phyloP scores from a whole-genome alignment of 2,797 vertebrate species.

The Molossus molossus region DNA sequence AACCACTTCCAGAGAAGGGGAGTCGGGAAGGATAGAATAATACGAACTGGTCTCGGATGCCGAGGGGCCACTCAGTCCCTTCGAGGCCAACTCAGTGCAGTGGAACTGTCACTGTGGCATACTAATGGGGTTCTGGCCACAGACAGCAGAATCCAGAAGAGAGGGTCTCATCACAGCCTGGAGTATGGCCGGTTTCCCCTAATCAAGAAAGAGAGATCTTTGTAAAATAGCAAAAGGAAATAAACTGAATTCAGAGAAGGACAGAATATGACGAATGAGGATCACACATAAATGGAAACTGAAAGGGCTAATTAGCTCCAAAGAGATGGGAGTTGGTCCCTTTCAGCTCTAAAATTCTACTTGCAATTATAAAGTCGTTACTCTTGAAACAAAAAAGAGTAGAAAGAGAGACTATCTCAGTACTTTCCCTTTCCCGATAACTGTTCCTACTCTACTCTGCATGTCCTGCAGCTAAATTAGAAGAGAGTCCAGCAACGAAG shows the following conservation, averaged over 20 bases:
- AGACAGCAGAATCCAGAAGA: not conserved
- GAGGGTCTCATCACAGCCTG: fast-evolving
- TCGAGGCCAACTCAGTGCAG: not conserved
- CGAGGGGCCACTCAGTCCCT: not conserved
- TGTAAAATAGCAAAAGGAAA: not conserved
- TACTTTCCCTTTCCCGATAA: not conserved
- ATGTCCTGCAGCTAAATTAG: not conserved
- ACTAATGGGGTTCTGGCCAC: not conserved
- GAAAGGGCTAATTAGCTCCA: not conserved
- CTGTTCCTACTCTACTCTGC: not conserved
- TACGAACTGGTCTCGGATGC: not conserved
- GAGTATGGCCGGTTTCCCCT: not conserved
- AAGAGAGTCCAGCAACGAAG: not conserved
- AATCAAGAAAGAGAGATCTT: not conserved
- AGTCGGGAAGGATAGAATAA: not conserved
- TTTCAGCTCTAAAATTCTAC: not conserved
- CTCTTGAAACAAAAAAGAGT: not conserved
- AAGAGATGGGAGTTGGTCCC: not conserved
- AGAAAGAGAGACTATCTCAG: not conserved
- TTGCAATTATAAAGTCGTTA: not conserved
- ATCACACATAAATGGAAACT: not conserved
- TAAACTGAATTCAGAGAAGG: not conserved
- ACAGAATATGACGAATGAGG: not conserved
- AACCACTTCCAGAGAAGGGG: not conserved
- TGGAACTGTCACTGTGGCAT: not conserved